Percentiles rank a stretch among this genome's conserved stretches.
Evolutionary conservation across 2,797 vertebrate genomes (phyloP).

Genomic region (Periparus ater): DNA sequence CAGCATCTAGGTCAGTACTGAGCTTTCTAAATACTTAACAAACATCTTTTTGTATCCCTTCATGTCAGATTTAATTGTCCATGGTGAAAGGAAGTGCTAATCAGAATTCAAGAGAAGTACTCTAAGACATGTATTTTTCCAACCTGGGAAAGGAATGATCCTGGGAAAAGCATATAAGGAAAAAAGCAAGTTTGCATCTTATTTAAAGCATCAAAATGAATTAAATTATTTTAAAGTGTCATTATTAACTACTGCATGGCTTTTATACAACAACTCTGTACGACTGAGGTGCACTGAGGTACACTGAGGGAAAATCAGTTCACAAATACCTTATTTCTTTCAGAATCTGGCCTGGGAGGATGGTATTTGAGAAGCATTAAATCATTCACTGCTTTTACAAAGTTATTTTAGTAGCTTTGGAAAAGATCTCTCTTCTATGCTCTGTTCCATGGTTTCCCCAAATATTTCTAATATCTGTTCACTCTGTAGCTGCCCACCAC

Average conservation of each 20-base stretch:
- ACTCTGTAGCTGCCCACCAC: not conserved
- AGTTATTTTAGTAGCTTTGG: not conserved
- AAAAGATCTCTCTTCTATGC: not conserved
- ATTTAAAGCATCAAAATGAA: not conserved
- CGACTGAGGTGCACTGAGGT: not conserved
- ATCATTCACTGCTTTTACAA: not conserved
- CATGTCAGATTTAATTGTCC: slow-evolving; percentile 45
- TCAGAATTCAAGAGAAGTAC: slow-evolving; percentile 11
- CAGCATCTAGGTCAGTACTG: slow-evolving; percentile 5
- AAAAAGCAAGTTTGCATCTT: not conserved
- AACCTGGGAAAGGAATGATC: not conserved
- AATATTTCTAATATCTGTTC: not conserved
- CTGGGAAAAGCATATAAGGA: not conserved
- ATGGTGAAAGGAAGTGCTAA: slow-evolving; percentile 15
- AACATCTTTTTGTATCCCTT: slow-evolving; percentile 8
- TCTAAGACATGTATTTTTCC: slow-evolving; percentile 21
- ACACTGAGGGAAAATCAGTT: not conserved
- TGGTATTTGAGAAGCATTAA: not conserved
- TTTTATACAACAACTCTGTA: not conserved
- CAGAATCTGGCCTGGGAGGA: not conserved
- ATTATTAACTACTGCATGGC: not conserved
- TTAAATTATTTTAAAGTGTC: not conserved
- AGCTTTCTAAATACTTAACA: slow-evolving; percentile 11
- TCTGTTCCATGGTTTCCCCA: not conserved
- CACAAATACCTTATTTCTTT: not conserved